phyloP scores from a whole-genome alignment of 2,888 invertebrate genomes.

The Sialis lutaria region DNA sequence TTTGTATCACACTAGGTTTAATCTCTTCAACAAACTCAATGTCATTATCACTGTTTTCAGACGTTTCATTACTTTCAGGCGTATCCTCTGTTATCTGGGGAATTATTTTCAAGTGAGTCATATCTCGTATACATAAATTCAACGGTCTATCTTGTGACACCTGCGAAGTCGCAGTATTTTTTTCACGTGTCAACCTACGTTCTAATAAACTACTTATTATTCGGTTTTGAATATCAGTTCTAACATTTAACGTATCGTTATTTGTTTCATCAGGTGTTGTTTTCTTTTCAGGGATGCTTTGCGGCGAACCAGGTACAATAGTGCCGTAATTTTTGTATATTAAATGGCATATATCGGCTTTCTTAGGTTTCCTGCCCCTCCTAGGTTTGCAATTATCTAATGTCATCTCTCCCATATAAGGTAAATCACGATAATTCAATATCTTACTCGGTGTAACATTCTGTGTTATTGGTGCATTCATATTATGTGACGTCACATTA shows the following conservation, averaged over 20 bases:
- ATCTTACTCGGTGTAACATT: conserved; percentile 28
- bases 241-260: conserved; percentile 16
- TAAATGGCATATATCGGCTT: conserved; percentile 80
- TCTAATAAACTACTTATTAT: conserved; percentile 52
- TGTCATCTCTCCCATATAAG: conserved; percentile 87
- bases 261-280: conserved; percentile 7
- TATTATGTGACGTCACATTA: background rate
- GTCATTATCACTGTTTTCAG: conserved; percentile 38
- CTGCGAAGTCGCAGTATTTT: conserved; percentile 26
- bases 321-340: conserved; percentile 87
- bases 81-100: conserved; percentile 38
- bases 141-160: conserved; percentile 50
- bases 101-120: conserved; percentile 47
- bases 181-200: conserved; percentile 49
- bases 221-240: conserved; percentile 47
- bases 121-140: conserved; percentile 67
- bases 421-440: conserved; percentile 65
- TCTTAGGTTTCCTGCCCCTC: conserved; percentile 76
- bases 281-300: conserved; percentile 27
- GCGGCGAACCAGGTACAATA: conserved; percentile 59
- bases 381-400: conserved; percentile 74
- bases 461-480: conserved; percentile 11
- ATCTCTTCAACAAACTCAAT: conserved; percentile 25
- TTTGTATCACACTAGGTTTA: conserved; percentile 10
- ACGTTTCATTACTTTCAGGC: conserved; percentile 34